Base-by-base conservation (phyloP, 2,888 invertebrate species). In the Lomographa bimaculata region DNA sequence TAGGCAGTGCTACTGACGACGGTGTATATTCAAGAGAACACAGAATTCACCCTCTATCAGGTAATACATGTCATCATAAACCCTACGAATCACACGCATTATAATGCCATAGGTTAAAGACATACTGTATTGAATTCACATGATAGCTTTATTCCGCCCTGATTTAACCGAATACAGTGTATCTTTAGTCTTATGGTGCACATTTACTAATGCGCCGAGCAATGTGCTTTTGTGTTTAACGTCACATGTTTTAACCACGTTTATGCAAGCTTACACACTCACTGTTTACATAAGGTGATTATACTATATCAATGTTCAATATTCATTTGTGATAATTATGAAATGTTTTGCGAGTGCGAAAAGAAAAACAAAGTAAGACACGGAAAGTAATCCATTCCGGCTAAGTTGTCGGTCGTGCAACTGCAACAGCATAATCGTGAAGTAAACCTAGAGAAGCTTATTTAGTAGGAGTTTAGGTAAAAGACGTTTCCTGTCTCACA, bases 1-100 rank as follows among this genome's bases (percentile, higher is more conserved):
- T 89, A 32, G 82, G 89, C 56, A 84, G 84, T 54, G 79, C 74
- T 18, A 77, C 82, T 3, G 84, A 85, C 51, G 87, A 85, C 56
- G 85, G 66, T 10, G 63, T 85, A 12, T 87, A 89, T 50, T 80
- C 86, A 3, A 66, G 86, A 18, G 86, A 89, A 40, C 79, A 66
- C 38, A 58, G 86, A 36, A 82, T 70, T 30, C 86, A 84, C 37
- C 81, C 79, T 2, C 71, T 86, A 1, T 71, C 87, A 51, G 87
- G 87, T 87, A 70, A 50, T 49, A 41, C 1, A 12, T 8, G 6
- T 23, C 12, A 41, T n/a, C 23, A 8, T 10, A 33, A 11, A 9
- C 7, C n/a, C 7, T 3, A 6, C 7, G 30, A 29, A 33, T 17
- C 7, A 16, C 11, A 23, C 7, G 5, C 7, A 1, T 29, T 34